Conservation (phyloP, 37 sponge, comb jelly and placozoan species). For the Tethya wilhelma region DNA sequence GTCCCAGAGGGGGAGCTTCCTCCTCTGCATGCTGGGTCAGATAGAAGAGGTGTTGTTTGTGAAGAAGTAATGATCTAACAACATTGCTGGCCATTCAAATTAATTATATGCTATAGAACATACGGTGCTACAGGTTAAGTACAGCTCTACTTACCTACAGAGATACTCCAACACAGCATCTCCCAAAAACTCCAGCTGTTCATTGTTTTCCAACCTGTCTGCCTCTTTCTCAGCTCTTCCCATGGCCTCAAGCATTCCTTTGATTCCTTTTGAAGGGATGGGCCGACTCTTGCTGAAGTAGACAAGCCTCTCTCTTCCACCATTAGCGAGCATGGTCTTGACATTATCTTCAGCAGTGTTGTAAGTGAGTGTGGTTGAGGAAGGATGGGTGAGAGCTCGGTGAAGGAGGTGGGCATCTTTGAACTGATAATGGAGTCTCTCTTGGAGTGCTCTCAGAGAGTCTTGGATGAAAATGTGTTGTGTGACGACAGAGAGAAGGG, state of each 20-base stretch:
- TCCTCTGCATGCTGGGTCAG: no score
- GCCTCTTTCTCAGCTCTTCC: background rate
- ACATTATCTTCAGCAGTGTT: constrained; percentile 17
- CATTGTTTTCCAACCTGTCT: constrained; percentile 52
- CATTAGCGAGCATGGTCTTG: constrained; percentile 31
- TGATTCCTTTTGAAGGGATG: constrained; percentile 1
- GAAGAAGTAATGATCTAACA: no score
- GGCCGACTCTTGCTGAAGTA: background rate
- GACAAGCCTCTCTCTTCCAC: constrained; percentile 38
- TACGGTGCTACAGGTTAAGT: no score
- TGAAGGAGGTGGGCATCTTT: constrained; percentile 32
- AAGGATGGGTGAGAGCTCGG: constrained; percentile 75
- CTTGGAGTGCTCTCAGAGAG: constrained; percentile 51
- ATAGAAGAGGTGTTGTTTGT: no score
- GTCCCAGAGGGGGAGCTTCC: no score
- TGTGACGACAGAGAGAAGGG: constrained; percentile 39
- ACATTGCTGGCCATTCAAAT: no score
- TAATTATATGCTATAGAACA: no score
- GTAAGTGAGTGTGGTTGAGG: constrained; percentile 4
- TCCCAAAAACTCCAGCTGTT: constrained; percentile 79
- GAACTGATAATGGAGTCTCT: constrained; percentile 55
- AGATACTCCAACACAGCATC: constrained; percentile 81
- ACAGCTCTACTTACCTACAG: constrained; percentile 62
- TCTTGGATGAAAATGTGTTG: constrained; percentile 62
- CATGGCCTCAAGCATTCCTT: constrained; percentile 13